Percentiles rank a stretch among this genome's conserved stretches.
phyloP scores from a whole-genome alignment of 37 sponge, comb jelly and placozoan species.

The Geodia barretti region DNA sequence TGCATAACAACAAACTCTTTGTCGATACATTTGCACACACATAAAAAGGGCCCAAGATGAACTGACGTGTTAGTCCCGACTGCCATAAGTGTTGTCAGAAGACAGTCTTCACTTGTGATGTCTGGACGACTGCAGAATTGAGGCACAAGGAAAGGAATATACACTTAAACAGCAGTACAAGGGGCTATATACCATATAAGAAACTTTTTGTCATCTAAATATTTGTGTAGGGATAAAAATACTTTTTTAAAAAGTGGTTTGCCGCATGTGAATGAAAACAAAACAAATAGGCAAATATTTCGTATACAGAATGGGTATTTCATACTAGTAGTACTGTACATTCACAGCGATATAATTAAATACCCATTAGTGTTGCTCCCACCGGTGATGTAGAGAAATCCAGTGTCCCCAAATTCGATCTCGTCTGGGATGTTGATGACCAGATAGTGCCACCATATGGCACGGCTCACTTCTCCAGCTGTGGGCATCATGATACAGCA shows the following conservation, averaged over 20 bases:
- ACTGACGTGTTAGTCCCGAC: slow-evolving; percentile 61
- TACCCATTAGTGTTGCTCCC: slow-evolving; percentile 70
- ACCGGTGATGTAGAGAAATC: slow-evolving; percentile 83
- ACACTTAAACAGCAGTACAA: no score
- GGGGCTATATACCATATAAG: no score
- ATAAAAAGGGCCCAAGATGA: no score
- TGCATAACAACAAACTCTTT: not conserved
- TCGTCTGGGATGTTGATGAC: slow-evolving; percentile 81
- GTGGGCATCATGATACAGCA: not conserved
- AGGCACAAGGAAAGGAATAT: no score
- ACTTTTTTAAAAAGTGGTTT: no score
- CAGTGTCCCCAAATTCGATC: slow-evolving; percentile 58
- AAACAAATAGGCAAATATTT: not conserved
- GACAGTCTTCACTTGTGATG: slow-evolving; percentile 29
- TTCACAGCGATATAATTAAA: not conserved
- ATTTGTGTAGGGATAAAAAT: no score
- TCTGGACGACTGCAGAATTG: slow-evolving; percentile 13
- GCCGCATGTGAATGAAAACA: not conserved
- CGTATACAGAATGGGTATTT: not conserved
- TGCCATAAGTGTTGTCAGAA: slow-evolving; percentile 23
- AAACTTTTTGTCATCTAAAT: no score
- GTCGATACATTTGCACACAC: not conserved
- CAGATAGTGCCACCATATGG: slow-evolving; percentile 90
- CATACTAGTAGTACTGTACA: not conserved
- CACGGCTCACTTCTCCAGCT: slow-evolving; percentile 59